Conservation (phyloP, 2,888 invertebrate genomes). For the Junonia oenone region DNA sequence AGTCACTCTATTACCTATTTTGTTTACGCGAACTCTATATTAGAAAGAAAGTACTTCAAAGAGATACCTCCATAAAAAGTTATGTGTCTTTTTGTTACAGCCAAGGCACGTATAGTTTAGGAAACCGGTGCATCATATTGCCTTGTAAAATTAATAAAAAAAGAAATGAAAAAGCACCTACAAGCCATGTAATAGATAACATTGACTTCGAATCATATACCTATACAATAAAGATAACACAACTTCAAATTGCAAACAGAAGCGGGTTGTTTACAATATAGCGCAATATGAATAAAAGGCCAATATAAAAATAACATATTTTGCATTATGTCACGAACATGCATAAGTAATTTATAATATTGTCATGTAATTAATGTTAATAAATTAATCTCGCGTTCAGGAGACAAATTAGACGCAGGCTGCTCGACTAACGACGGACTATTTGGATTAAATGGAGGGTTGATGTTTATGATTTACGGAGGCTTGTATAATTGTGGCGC, state of each 20-base stretch:
- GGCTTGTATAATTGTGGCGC: constrained; percentile 75
- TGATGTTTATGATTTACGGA: constrained; percentile 80
- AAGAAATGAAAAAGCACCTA: constrained; percentile 40
- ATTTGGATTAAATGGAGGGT: constrained; percentile 79
- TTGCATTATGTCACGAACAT: constrained; percentile 7
- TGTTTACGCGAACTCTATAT: constrained; percentile 19
- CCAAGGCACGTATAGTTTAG: constrained; percentile 59
- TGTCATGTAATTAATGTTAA: constrained; percentile 76
- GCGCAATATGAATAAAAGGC: too few species aligned
- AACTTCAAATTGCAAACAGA: too few species aligned
- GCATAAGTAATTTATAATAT: constrained; percentile 38
- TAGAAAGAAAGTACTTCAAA: constrained; percentile 40
- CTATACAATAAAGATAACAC: too few species aligned
- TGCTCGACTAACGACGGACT: constrained; percentile 78
- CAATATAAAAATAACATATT: neutral
- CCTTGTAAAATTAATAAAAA: constrained; percentile 67
- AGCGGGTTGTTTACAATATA: too few species aligned
- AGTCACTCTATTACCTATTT: neutral
- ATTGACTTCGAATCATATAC: too few species aligned
- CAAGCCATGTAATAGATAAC: neutral
- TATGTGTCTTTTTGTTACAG: constrained; percentile 64
- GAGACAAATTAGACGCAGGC: constrained; percentile 78
- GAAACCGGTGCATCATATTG: constrained; percentile 70
- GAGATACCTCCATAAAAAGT: constrained; percentile 67
- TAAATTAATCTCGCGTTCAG: constrained; percentile 77